Percentiles rank a stretch among this genome's conserved stretches.
Evolutionary conservation across 2,888 invertebrate genomes (phyloP).

Genomic region (Heliconius erato): DNA sequence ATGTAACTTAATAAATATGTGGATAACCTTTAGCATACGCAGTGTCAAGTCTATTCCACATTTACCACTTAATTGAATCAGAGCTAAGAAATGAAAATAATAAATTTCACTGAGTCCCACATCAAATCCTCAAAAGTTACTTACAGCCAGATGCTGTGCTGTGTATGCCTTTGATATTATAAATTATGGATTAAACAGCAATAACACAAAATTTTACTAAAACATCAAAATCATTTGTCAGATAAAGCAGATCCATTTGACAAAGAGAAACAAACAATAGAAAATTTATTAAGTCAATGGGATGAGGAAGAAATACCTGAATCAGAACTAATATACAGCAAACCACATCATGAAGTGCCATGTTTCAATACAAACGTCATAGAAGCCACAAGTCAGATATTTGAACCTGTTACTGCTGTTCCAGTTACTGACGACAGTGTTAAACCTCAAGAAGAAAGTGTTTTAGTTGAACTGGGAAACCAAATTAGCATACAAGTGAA

Average conservation of each 20-base stretch:
- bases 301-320: constrained; percentile 79
- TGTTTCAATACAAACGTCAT: constrained; percentile 78
- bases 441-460: constrained; percentile 64
- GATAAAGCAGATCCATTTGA: constrained; percentile 78
- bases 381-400: constrained; percentile 75
- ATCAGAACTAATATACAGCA: constrained; percentile 62
- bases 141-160: not conserved
- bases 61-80: not conserved
- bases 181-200: not conserved
- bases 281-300: constrained; percentile 81
- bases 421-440: constrained; percentile 61
- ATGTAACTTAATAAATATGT: not conserved
- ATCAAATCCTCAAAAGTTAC: not conserved
- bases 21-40: not conserved
- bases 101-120: too few species aligned
- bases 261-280: constrained; percentile 78
- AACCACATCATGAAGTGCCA: constrained; percentile 62
- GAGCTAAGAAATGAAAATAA: not conserved
- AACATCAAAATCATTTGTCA: constrained; percentile 51
- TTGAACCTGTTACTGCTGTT: constrained; percentile 73
- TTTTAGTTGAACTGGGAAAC: constrained; percentile 70
- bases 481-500: constrained; percentile 33
- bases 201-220: not conserved
- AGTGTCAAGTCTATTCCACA: too few species aligned
- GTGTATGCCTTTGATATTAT: not conserved